Conservation (phyloP, 2,797 vertebrate species). For the Mus caroli region DNA sequence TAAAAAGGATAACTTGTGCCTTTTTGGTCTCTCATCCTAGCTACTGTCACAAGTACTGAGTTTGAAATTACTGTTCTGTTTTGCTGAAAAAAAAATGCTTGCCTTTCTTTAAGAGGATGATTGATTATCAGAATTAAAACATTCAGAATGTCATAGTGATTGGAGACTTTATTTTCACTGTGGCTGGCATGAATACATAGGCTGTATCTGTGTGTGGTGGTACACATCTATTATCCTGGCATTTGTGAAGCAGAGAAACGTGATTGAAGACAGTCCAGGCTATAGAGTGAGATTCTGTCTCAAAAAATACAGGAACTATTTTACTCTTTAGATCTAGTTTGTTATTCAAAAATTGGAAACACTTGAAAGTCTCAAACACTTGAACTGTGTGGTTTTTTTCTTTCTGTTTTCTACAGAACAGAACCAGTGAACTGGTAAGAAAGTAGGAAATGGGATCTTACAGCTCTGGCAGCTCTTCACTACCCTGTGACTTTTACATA, state of each 20-base stretch:
- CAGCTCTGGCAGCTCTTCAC: not conserved
- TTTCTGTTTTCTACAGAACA: not conserved
- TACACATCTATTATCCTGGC: too few relatives aligned
- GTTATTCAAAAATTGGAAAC: slow-evolving; percentile 16
- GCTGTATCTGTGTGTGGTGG: not conserved
- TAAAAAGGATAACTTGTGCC: too few relatives aligned
- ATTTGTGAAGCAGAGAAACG: too few relatives aligned
- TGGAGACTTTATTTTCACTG: not conserved
- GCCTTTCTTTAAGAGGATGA: not conserved
- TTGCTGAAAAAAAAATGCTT: not conserved
- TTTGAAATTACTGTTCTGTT: not conserved
- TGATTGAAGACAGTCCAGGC: not conserved
- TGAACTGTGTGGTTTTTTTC: not conserved
- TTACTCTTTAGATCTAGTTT: not conserved
- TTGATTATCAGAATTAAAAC: not conserved
- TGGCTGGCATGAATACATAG: not conserved
- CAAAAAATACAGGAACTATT: not conserved
- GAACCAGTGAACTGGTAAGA: not conserved
- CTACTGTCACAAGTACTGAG: not conserved
- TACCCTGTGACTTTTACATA: not conserved
- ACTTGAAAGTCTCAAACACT: not conserved
- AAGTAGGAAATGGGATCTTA: not conserved
- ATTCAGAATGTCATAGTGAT: not conserved
- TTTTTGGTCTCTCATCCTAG: not conserved
- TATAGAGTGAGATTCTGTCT: not conserved